Base-by-base conservation (phyloP, 1,140 invertebrate species). In the Asbolus verrucosus region DNA sequence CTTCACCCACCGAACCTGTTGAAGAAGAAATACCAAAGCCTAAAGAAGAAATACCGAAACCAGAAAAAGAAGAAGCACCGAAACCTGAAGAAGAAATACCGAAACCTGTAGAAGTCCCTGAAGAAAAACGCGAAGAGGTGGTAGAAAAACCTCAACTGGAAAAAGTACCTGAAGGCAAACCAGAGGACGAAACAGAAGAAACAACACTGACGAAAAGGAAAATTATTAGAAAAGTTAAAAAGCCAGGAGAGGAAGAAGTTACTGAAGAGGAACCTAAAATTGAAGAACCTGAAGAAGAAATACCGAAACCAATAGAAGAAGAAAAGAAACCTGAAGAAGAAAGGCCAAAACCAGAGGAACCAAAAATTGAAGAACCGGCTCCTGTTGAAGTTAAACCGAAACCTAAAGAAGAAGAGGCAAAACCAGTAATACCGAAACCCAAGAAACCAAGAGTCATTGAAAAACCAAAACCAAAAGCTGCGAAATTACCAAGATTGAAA, bases 401-500 rank as follows among this genome's bases (percentile, higher is more conserved):
- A 60, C 19, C 21, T 4, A 27, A 39, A 5, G 67, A 66, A 62
- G 71, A 65, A 21, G 72, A 63, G 72, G 39, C 77, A 59, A 83
- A 84, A 68, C 78, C 84, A 6, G 83, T 85, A 16, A 84, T 87
- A 68, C 89, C 89, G 72, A 90, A 90, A 82, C 80, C 91, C 38
- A 90, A 87, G 73, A 91, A 90, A 80, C 73, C 73, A 73, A 75
- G 70, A 61, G 63, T 67, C n/a, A 79, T 84, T 6, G 65, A 80
- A 16, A 69, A 81, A 18, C 74, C 80, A 39, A 68, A 87, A 87
- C 79, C 85, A 84, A 81, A 75, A 82, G 19, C 70, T 78, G 69
- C 77, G 81, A 84, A 84, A 78, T 73, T 91, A 15, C 89, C 89
- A 1, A 89, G 90, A 82, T 77, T 92, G 16, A 89, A 89, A 71